Base-by-base conservation (phyloP, 2,888 invertebrate genomes). In the Sarcophaga subvicina region DNA sequence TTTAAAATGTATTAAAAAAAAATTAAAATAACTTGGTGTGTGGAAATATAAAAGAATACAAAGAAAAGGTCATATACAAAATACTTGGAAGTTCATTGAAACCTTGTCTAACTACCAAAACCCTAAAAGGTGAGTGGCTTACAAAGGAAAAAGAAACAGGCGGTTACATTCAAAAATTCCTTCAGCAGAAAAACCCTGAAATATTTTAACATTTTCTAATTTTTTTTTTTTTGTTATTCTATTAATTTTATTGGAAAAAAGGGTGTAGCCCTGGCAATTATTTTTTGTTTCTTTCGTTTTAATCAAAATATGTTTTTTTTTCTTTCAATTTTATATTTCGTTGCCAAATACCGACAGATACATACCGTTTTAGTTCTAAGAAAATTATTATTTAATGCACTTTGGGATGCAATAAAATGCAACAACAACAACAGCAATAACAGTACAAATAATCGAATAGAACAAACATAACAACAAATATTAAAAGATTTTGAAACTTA, bases 121-220 rank as follows among this genome's bases (percentile, higher is more conserved):
- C 20, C 66, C 27, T 25, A 66, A n/a, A 76, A 80, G 84, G 80
- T 84, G 62, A 75, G 75, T 81, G 14, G n/a, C 6, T 14, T 54
- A 17, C 54, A 17, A 17, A 54, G 54, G 17, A 5, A 12, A 14
- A 3, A 54, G 1, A 54, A 54, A 54, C 12, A 17, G 54, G 54
- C 54, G 4, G 54, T 54, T 54, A 14, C 12, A 17, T 14, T 14
- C 17, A 54, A 54, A 54, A 54, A 17, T 14, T 14, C 14, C 49
- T 49, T 3, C 14, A 49, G 49, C 2, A 49, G 14, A 49, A 14
- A 14, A 49, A 49, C 49, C 12, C 14, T 14, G 17, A 54, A 54
- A 54, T 17, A 54, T 12, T 54, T 49, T 14, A 14, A 54, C 17
- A 22, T 37, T 37, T 37, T 37, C 0, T 37, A 37, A 6, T 37